A percentile compares a stretch with the other conserved stretches of the same genome.
Conservation (phyloP, 2,797 vertebrate genomes). For the Halcyon smyrnensis region DNA sequence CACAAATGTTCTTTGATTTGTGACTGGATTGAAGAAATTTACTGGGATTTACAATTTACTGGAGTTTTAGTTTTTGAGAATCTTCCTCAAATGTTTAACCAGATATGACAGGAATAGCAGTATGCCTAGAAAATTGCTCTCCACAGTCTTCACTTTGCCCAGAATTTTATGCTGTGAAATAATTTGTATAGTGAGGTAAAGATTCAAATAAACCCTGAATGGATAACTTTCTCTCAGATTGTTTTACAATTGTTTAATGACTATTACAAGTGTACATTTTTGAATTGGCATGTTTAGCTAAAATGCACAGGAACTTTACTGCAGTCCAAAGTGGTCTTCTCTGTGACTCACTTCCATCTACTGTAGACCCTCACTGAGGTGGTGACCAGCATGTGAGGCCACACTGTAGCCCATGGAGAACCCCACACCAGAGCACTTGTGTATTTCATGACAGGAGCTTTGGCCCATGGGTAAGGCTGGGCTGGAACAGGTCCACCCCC, state of each 20-base stretch:
- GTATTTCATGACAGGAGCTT: neutral
- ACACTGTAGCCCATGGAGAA: neutral
- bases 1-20: accelerated
- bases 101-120: neutral
- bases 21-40: neutral
- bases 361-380: neutral
- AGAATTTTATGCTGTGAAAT: neutral
- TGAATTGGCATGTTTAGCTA: neutral
- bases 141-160: neutral
- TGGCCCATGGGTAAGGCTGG: neutral
- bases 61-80: neutral
- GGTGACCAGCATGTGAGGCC: neutral
- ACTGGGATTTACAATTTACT: neutral
- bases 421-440: neutral
- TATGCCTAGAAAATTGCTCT: neutral
- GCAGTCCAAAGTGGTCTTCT: neutral
- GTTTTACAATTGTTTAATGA: neutral
- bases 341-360: neutral
- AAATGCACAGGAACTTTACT: neutral
- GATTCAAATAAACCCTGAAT: neutral
- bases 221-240: neutral
- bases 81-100: neutral
- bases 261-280: neutral
- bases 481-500: neutral
- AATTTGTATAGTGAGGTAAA: neutral